Conservation (phyloP, 2,113 vertebrate species). For the Penelope pileata region DNA sequence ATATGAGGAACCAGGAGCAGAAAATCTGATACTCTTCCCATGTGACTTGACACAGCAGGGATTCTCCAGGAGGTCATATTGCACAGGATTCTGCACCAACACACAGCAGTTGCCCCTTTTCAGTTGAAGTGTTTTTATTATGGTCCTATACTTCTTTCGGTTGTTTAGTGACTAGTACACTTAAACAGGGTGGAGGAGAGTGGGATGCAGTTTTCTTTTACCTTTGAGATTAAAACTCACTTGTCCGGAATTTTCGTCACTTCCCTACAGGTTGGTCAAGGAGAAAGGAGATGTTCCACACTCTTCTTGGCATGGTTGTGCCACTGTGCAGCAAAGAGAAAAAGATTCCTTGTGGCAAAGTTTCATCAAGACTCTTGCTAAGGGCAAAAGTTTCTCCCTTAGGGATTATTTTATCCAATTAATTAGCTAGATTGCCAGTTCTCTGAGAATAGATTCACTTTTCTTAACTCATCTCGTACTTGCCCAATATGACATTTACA, state of each 20-base stretch:
- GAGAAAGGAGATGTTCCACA: neutral
- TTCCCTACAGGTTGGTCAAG: neutral
- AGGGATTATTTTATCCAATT: neutral
- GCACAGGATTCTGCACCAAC: neutral
- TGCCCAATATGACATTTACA: neutral
- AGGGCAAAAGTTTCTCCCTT: neutral
- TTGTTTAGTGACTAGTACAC: neutral
- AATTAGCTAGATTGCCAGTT: neutral
- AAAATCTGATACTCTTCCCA: neutral
- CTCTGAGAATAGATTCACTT: neutral
- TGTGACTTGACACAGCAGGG: neutral
- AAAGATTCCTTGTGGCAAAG: neutral
- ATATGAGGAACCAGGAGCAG: neutral
- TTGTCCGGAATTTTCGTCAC: neutral
- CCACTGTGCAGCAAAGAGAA: neutral
- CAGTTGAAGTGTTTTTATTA: neutral
- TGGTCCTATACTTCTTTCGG: neutral
- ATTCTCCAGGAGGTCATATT: conserved; percentile 1
- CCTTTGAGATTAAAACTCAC: neutral
- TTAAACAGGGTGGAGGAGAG: neutral
- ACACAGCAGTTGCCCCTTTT: neutral
- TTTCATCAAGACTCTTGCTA: neutral
- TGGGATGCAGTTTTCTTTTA: neutral
- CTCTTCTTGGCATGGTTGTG: neutral
- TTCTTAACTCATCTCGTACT: neutral